These are phyloP conservation scores for Oncorhynchus mykiss DNA, from an alignment of 2,113 vertebrate species.

Conservation along the genomic window DNA sequence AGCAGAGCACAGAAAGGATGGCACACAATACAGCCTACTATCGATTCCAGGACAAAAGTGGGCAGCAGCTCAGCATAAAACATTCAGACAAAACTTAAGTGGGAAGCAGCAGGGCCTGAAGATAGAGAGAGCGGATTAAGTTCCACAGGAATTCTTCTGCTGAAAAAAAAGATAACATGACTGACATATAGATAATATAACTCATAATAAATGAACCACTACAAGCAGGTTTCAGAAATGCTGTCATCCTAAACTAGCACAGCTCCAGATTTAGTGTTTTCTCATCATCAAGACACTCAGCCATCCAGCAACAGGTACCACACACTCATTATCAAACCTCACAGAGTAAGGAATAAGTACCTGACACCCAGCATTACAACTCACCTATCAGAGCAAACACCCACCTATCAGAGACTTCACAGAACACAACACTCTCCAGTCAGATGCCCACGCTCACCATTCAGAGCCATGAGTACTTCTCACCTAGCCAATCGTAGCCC, in stretches of 20 bases:
- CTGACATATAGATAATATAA: slow-evolving; percentile 24
- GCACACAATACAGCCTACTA: slow-evolving; percentile 61
- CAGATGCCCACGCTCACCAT: background rate
- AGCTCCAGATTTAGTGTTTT: background rate
- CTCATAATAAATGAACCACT: background rate
- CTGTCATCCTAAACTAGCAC: slow-evolving; percentile 22
- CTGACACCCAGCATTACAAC: background rate
- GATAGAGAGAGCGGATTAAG: slow-evolving; percentile 51
- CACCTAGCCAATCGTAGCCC: background rate
- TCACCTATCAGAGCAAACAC: slow-evolving; percentile 3
- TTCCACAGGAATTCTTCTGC: slow-evolving; percentile 51
- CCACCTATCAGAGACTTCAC: slow-evolving; percentile 12
- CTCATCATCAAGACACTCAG: slow-evolving; percentile 7
- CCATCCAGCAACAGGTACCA: background rate
- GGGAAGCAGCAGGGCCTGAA: slow-evolving; percentile 55
- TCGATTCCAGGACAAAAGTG: slow-evolving; percentile 63
- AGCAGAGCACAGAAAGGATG: slow-evolving; percentile 56
- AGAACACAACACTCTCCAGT: slow-evolving; percentile 15
- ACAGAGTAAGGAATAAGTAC: background rate
- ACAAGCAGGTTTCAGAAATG: slow-evolving; percentile 10
- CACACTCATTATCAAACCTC: background rate
- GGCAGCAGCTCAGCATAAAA: slow-evolving; percentile 63
- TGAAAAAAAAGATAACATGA: slow-evolving; percentile 15
- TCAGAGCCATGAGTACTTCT: background rate
- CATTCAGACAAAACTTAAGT: slow-evolving; percentile 54